Evolutionary conservation across 1,140 invertebrate species (phyloP).

Genomic region (Homarus americanus): DNA sequence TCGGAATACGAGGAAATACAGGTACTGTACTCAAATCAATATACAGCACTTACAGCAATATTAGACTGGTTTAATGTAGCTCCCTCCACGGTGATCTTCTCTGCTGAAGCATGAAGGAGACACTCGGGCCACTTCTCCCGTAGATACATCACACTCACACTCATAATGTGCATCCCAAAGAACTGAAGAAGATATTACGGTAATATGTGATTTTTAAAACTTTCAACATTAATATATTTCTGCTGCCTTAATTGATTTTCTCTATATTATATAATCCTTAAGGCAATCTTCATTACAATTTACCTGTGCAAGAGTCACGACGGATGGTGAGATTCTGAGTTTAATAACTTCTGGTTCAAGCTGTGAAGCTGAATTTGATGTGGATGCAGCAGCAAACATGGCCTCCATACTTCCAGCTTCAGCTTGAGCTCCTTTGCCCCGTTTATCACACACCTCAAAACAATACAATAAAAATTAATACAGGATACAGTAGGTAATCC

Average conservation of each 20-base stretch:
- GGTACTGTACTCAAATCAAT: too few relatives aligned
- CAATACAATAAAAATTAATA: not conserved
- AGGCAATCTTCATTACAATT: not conserved
- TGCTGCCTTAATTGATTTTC: too few relatives aligned
- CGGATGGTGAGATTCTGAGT: slow-evolving; percentile 85
- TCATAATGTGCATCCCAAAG: slow-evolving; percentile 91
- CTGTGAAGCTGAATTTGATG: not conserved
- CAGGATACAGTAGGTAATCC: too few relatives aligned
- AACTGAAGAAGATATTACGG: slow-evolving; percentile 82
- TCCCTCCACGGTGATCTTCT: slow-evolving; percentile 88
- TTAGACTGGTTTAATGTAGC: slow-evolving; percentile 85
- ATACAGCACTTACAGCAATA: slow-evolving; percentile 83
- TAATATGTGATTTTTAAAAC: too few relatives aligned
- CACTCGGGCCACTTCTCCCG: slow-evolving; percentile 84
- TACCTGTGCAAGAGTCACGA: slow-evolving; percentile 90
- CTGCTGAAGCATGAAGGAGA: slow-evolving; percentile 86
- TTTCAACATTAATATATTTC: too few relatives aligned
- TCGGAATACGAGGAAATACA: too few relatives aligned
- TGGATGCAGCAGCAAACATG: slow-evolving; percentile 7
- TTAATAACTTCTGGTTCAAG: slow-evolving; percentile 42
- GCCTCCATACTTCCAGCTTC: slow-evolving; percentile 17
- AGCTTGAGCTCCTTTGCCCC: slow-evolving; percentile 17
- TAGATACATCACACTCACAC: slow-evolving; percentile 87
- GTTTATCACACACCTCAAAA: slow-evolving; percentile 52
- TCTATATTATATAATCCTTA: too few relatives aligned